Percentiles rank a stretch among this genome's conserved stretches.
phyloP scores from a whole-genome alignment of 2,797 vertebrate species.

The Chanos chanos region DNA sequence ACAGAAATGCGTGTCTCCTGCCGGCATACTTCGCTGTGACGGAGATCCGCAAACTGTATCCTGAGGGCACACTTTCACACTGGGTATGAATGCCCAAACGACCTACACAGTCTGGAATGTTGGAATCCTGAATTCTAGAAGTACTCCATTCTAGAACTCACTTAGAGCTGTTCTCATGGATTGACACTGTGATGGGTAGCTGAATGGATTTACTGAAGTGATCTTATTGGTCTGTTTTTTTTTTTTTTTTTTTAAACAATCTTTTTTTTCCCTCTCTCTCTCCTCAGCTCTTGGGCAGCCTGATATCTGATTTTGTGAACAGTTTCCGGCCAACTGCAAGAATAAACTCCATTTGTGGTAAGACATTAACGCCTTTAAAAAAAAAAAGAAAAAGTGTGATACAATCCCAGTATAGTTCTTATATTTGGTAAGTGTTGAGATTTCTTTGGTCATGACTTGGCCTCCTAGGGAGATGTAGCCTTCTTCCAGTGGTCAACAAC shows the following conservation, averaged over 20 bases:
- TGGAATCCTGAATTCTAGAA: too few species aligned
- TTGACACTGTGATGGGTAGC: too few species aligned
- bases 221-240: not conserved
- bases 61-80: conserved; percentile 95
- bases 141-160: too few species aligned
- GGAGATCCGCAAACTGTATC: conserved; percentile 95
- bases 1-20: conserved; percentile 94
- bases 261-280: not conserved
- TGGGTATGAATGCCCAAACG: conserved; percentile 76
- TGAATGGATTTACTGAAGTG: not conserved
- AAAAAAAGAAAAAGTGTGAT: too few species aligned
- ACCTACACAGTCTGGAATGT: too few species aligned
- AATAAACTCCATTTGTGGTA: conserved; percentile 99
- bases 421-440: not conserved
- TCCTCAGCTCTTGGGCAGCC: conserved; percentile 86
- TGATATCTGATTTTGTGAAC: conserved; percentile 96
- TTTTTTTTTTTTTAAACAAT: not conserved
- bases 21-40: conserved; percentile 96
- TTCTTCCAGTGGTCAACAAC: conserved; percentile 97
- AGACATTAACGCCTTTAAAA: conserved; percentile 43
- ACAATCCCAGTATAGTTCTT: not conserved
- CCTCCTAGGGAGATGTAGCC: conserved; percentile 87
- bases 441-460: not conserved
- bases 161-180: too few species aligned
- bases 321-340: conserved; percentile 97